Percentiles rank a stretch among this genome's conserved stretches.
These are phyloP conservation scores for Mus pahari DNA, from an alignment of 2,113 vertebrate genomes.

Conservation along the genomic window DNA sequence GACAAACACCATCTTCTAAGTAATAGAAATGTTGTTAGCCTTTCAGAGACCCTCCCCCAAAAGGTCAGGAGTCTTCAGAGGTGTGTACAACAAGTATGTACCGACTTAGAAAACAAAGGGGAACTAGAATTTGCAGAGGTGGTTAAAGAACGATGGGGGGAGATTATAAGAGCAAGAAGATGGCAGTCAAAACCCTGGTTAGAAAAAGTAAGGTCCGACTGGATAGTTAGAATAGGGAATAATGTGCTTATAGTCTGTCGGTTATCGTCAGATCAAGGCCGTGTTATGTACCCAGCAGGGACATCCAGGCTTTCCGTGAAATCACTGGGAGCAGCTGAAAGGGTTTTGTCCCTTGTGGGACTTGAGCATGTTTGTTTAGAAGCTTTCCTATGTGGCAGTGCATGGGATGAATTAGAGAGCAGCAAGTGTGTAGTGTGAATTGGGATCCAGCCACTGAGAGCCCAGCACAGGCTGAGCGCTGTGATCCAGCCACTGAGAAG, in stretches of 20 bases:
- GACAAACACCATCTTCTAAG: not conserved
- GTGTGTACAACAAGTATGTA: fast-evolving
- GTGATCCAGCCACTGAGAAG: not conserved
- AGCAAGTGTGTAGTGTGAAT: not conserved
- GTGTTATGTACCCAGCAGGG: not conserved
- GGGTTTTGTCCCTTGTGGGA: not conserved
- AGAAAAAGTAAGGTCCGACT: not conserved
- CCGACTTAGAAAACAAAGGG: not conserved
- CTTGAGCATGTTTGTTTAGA: not conserved
- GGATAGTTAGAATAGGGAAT: not conserved
- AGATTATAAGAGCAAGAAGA: not conserved
- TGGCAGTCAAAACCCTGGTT: not conserved
- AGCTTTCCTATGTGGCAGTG: not conserved
- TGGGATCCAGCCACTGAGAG: not conserved
- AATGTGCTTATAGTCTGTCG: not conserved
- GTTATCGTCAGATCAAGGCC: not conserved
- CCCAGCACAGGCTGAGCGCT: not conserved
- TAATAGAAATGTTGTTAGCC: not conserved
- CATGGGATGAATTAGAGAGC: not conserved
- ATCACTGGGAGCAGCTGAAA: not conserved
- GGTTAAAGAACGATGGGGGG: not conserved
- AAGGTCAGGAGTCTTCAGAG: not conserved
- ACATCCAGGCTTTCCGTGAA: not conserved
- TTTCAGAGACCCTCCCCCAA: fast-evolving
- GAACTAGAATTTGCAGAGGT: not conserved